A percentile compares a stretch with the other conserved stretches of the same genome.
Evolutionary conservation across 2,888 invertebrate species (phyloP).

Genomic region (Diarsia rubi): DNA sequence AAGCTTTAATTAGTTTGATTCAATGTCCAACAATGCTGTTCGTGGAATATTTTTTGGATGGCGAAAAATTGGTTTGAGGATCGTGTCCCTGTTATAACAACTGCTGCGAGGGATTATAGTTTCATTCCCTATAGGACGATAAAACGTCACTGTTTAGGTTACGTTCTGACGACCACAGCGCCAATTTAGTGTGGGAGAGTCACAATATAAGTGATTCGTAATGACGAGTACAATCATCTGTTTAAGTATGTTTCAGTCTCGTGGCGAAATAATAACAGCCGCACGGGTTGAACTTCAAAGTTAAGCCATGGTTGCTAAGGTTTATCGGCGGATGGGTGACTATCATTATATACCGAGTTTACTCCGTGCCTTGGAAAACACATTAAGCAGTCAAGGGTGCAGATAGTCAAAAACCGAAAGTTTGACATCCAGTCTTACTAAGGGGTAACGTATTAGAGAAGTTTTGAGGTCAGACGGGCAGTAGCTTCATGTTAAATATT

Average conservation of each 20-base stretch:
- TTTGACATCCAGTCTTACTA: too few relatives aligned
- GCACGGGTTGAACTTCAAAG: too few relatives aligned
- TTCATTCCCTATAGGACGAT: not conserved
- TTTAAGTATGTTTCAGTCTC: not conserved
- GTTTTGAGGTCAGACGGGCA: too few relatives aligned
- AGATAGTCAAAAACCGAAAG: too few relatives aligned
- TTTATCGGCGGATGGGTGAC: too few relatives aligned
- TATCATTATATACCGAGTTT: too few relatives aligned
- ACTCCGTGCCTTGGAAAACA: too few relatives aligned
- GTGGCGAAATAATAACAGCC: too few relatives aligned
- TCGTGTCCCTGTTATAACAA: not conserved
- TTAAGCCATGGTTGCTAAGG: too few relatives aligned
- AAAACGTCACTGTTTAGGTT: not conserved
- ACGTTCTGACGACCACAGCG: not conserved
- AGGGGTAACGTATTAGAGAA: too few relatives aligned
- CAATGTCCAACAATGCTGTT: not conserved
- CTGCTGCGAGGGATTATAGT: not conserved
- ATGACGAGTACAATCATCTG: not conserved
- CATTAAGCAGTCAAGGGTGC: too few relatives aligned
- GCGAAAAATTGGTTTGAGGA: not conserved
- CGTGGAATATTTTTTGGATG: not conserved
- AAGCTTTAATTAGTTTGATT: conserved; percentile 31
- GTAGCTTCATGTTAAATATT: too few relatives aligned
- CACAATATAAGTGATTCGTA: not conserved
- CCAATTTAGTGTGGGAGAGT: not conserved